These are phyloP conservation scores for Imbricaverruca yamaguchii DNA, from an alignment of 2,888 invertebrate genomes.

Conservation along the genomic window DNA sequence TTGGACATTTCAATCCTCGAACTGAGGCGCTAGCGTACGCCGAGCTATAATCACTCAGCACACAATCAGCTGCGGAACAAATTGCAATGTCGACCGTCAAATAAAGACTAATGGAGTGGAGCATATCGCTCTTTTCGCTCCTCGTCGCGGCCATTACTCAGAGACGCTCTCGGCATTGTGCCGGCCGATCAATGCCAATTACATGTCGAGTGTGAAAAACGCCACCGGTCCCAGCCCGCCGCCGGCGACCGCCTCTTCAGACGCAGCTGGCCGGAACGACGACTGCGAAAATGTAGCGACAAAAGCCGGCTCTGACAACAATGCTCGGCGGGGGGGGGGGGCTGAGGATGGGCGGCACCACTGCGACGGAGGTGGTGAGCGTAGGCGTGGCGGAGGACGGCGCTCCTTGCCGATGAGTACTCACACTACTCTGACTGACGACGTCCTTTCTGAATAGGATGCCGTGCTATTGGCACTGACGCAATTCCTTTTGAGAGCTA, in stretches of 20 bases:
- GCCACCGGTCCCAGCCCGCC: background rate
- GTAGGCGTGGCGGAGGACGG: no score
- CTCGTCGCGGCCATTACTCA: background rate
- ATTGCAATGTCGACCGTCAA: background rate
- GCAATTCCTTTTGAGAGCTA: no score
- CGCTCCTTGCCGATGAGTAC: no score
- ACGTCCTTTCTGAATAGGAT: no score
- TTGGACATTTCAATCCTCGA: no score
- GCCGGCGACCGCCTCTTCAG: background rate
- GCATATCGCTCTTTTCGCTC: background rate
- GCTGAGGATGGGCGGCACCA: background rate
- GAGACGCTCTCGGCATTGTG: background rate
- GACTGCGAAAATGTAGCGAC: background rate
- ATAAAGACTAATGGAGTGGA: background rate
- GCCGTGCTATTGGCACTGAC: no score
- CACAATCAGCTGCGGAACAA: background rate
- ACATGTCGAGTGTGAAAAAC: background rate
- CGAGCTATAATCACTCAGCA: no score
- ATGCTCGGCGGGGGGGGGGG: background rate
- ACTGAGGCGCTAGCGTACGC: no score
- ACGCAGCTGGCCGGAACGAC: background rate
- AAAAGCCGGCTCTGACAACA: background rate
- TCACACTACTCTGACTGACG: no score
- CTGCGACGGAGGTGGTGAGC: no score
- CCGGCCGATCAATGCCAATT: slow-evolving; percentile 7